Evolutionary conservation across 2,797 vertebrate genomes (phyloP), one percentile per base, ranked within the genome.

Genomic region (Cryptoblepharus egeriae): DNA sequence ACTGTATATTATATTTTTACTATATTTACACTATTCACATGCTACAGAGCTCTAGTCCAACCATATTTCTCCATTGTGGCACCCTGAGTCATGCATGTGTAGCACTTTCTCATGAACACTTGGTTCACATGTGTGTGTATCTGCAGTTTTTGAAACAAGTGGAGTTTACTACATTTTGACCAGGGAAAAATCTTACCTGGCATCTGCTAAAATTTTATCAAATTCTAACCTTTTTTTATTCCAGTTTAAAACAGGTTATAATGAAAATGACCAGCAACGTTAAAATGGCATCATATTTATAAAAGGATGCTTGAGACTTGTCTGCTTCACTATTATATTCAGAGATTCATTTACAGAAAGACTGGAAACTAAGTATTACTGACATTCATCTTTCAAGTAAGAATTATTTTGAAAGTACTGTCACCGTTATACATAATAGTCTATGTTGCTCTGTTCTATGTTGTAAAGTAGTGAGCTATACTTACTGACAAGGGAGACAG

Each of bases 181-280:
- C 15, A 30, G 2, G 5, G 2, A 57, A 52, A 30, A 74, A 22
- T 71, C 4, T 42, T 39, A 0, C 22, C 55, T 28, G 32, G 1
- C 1, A 3, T 0, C 11, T 75, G 1, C 1, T 24, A 11, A 37
- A 1, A 22, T 63, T 73, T 35, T 12, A 52, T 1, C 3, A 35
- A 74, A 28, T 39, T 37, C 1, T n/a, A 52, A 24, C 42, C 58
- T 2, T 22, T 79, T 79, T 79, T 35, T 2, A 37, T 8, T 61
- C 22, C 13, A 37, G 13, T 3, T 65, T 67, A 49, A 68, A 49
- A 45, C 39, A 37, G 30, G 52, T 37, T 37, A 72, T 57, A 73
- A 7, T 57, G 15, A 61, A 77, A 63, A 8, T 24, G 52, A 55
- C 57, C 4, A 39, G 22, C 6, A 65, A 32, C 28, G 32, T 55